Evolutionary conservation across 2,113 vertebrate genomes (phyloP).

Genomic region (Mohoua ochrocephala): DNA sequence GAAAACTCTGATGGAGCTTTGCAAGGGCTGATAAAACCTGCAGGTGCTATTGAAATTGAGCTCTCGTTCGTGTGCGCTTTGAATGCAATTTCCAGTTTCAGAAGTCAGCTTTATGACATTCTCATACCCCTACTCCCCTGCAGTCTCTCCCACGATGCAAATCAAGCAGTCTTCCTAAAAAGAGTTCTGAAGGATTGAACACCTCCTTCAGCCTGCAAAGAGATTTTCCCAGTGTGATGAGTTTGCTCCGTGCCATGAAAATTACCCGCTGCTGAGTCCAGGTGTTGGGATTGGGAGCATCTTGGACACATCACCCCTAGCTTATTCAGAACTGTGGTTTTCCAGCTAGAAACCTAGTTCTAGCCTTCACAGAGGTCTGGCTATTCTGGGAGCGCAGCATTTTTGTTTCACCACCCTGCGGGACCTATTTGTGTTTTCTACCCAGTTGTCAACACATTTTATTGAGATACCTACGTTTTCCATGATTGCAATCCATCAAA

Average conservation of each 20-base stretch:
- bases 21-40: conserved; percentile 43
- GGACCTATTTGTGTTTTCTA: neutral
- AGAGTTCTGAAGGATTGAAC: neutral
- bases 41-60: conserved; percentile 53
- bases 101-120: conserved; percentile 22
- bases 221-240: neutral
- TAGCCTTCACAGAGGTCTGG: neutral
- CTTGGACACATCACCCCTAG: neutral
- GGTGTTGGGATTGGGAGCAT: neutral
- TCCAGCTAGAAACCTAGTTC: neutral
- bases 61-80: neutral
- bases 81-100: conserved; percentile 47
- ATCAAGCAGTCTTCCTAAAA: neutral
- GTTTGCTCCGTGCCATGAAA: neutral
- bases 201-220: neutral
- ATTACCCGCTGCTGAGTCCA: neutral
- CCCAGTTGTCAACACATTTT: conserved; percentile 6
- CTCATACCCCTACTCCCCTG: neutral
- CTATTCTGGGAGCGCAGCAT: neutral
- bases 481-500: conserved; percentile 8
- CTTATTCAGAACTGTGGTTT: neutral
- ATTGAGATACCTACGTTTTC: conserved; percentile 8
- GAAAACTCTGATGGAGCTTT: conserved; percentile 50
- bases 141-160: neutral
- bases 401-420: neutral